Conservation (phyloP, 2,888 invertebrate genomes). For the Agrilus mali region DNA sequence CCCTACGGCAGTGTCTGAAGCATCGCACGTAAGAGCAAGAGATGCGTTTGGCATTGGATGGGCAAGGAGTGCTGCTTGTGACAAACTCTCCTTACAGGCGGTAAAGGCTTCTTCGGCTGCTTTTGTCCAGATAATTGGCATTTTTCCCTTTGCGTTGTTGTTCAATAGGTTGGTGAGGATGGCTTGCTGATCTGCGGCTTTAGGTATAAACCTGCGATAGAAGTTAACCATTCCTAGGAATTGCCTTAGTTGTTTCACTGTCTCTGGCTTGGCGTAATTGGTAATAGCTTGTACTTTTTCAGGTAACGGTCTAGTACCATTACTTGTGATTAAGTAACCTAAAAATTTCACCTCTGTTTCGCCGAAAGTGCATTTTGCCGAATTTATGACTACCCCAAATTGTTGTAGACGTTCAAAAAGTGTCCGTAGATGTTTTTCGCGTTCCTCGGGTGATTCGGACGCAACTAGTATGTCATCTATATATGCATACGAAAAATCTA, state of each 20-base stretch:
- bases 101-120: conserved; percentile 8
- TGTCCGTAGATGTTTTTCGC: conserved; percentile 16
- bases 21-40: conserved; percentile 24
- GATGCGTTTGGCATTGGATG: conserved; percentile 13
- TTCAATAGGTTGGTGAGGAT: conserved; percentile 20
- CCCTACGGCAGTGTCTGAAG: conserved; percentile 28
- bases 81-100: conserved; percentile 7
- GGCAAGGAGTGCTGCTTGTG: conserved; percentile 9
- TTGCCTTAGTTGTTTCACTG: conserved; percentile 17
- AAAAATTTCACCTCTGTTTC: conserved; percentile 16
- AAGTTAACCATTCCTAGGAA: conserved; percentile 28
- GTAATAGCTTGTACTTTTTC: conserved; percentile 21
- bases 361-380: conserved; percentile 22
- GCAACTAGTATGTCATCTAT: conserved; percentile 25
- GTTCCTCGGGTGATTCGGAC: conserved; percentile 14
- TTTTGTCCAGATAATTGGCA: background rate
- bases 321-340: conserved; percentile 14
- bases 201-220: conserved; percentile 24
- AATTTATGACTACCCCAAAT: conserved; percentile 21
- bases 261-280: conserved; percentile 17
- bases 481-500: conserved; percentile 23
- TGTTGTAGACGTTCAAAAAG: conserved; percentile 17
- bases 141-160: conserved; percentile 7
- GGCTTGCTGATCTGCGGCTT: conserved; percentile 23
- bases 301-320: conserved; percentile 21